Base-by-base conservation (phyloP, 2,113 vertebrate genomes). In the Empidonax traillii region DNA sequence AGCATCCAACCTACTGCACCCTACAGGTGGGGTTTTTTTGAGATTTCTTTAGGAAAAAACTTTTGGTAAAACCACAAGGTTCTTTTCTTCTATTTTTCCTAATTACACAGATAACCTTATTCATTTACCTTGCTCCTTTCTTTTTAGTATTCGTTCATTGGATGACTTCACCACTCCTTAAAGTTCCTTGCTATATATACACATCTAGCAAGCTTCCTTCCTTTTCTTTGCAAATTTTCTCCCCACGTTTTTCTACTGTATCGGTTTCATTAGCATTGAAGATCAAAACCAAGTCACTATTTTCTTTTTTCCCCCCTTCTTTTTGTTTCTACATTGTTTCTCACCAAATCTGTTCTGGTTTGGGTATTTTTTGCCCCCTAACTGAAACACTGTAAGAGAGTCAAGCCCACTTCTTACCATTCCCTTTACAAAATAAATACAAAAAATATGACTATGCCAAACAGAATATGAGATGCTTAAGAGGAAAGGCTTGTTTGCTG, bases 341-440 rank as follows among this genome's bases (percentile, higher is more conserved):
- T 10, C 56, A 71, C 7, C n/a, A 89, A 46, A 21, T 22, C 24
- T 39, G 14, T 39, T 46, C 27, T 66, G 44, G 17, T 83, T 55
- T 49, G 20, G 8, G 9, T 17, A 25, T 69, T 55, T 27, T 1
- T 65, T 4, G 9, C 7, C 8, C 13, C 1, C 2, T 2, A 77
- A 9, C 5, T 20, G 53, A 74, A 94, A 77, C 12, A 78, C 2
- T 35, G 6, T 31, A 30, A 30, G 20, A 68, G 24, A 90, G 20
- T 78, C 4, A 4, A 75, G 17, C 14, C 11, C 10, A 8, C 47
- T 85, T 83, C 35, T 47, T 76, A 58, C 25, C 13, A 18, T 23
- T 12, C 4, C 4, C 28, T 74, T 72, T 35, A 72, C 14, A 49
- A 85, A 77, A 88, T 17, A 78, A 82, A 31, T 17, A 35, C 19